Base-by-base conservation (phyloP, 2,113 vertebrate species). In the Bubo blakistoni region DNA sequence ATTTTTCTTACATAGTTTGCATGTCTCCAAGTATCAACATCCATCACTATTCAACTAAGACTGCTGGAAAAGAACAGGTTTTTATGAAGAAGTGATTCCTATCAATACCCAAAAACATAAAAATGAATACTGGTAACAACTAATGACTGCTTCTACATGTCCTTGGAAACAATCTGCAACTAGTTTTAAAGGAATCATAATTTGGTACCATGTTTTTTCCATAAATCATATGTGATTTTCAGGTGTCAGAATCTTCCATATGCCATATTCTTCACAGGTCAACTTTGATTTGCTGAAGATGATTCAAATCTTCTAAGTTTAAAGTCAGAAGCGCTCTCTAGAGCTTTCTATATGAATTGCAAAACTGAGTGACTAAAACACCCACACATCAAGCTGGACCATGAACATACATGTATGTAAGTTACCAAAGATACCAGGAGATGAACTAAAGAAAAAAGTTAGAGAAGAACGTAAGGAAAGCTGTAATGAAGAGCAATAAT, bases 321-420 rank as follows among this genome's bases (percentile, higher is more conserved):
- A 15, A 88, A 83, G 34, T 36, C 52, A 34, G 80, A 84, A 88
- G 42, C 0, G 2, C 42, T 70, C 32, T 30, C 36, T 55, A 38
- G 49, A 67, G 17, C 67, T 81, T 73, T 74, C 21, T 17, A 5
- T 57, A 34, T n/a, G 61, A 67, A n/a, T 44, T 51, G 61, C 42
- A 51, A 55, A 61, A 34, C 59, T 4, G 27, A 40, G 38, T 26
- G 16, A 71, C 66, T 65, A 16, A 32, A 71, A 13, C 46, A 38
- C 34, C 42, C 79, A 16, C 51, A 5, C 8, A 17, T 34, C 32
- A 24, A 65, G 40, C 32, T 51, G 40, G 44, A 51, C 40, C 16
- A 3, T 17, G 32, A 84, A 18, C 29, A 13, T 32, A 17, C 8
- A 3, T 7, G 20, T 30, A 0, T 24, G 46, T n/a, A 6, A 52